Base-by-base conservation (phyloP, 2,888 invertebrate species). In the Drosophila sordidapex region DNA sequence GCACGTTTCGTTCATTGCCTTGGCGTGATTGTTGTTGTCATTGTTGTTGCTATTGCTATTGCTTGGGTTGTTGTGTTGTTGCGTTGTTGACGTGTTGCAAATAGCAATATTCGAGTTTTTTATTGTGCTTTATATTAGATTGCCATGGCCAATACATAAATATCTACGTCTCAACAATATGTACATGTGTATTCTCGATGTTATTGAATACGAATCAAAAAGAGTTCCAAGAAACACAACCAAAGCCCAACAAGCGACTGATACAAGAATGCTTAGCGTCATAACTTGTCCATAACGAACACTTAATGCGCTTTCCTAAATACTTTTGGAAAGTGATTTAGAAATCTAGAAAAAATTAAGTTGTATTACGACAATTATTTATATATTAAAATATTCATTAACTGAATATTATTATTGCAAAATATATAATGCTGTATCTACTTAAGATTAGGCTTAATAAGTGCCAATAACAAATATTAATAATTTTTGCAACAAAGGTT, bases 1-100 rank as follows among this genome's bases (percentile, higher is more conserved):
- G 85, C 85, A 89, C 89, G 85, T 89, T 89, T 85, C 89, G 85
- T 87, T 88, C 85, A 89, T 89, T 85, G 87, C 82, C 85, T 87
- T 84, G 85, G 74, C 75, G 71, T 79, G 69, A 81, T 70, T 82
- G 79, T 79, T 78, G 73, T 62, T 70, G 82, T 59, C 70, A 54
- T 64, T 85, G 74, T 52, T 76, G 53, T 36, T 57, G 43, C 4
- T 51, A n/a, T 56, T 82, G 58, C 33, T 62, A 62, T 64, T 62
- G 73, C 48, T 72, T 52, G 40, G 78, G 49, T 48, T 77, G 58
- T 52, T 68, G 46, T 79, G 49, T 48, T 77, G 58, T 52, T 68
- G 46, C 81, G 46, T 15, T 69, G 81, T 81, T 86, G 85, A 85
- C 89, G 85, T 85, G 85, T 85, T 89, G 89, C 87, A 89, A 89